Evolutionary conservation across 2,888 invertebrate species (phyloP).

Genomic region (Sarcophaga subvicina): DNA sequence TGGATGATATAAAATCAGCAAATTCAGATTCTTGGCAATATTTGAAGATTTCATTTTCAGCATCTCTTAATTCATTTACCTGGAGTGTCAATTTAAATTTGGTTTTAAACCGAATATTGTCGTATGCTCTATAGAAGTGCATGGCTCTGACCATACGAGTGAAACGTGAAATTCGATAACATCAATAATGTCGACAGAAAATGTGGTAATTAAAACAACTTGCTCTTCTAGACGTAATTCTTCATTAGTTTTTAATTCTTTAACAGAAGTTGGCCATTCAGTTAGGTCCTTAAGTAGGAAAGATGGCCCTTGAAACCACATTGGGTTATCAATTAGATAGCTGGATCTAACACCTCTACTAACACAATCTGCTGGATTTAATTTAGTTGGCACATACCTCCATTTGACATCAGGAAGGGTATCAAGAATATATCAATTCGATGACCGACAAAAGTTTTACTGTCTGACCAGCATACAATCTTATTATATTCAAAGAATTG

Average conservation of each 20-base stretch:
- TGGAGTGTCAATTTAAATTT: conserved; percentile 1
- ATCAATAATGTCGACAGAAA: background rate
- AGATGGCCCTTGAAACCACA: conserved; percentile 29
- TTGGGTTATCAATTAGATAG: conserved; percentile 6
- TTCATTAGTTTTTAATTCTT: conserved; percentile 7
- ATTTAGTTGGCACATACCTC: conserved; percentile 29
- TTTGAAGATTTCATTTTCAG: background rate
- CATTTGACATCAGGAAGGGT: conserved; percentile 24
- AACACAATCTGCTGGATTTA: conserved; percentile 40
- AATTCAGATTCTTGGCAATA: conserved; percentile 8
- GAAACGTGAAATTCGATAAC: conserved; percentile 1
- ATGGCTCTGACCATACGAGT: background rate
- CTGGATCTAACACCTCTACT: conserved; percentile 24
- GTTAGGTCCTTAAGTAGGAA: conserved; percentile 7
- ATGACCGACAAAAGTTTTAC: no score
- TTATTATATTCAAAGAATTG: conserved; percentile 13
- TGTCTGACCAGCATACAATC: no score
- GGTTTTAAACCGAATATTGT: no score
- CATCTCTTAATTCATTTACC: background rate
- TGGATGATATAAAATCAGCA: background rate
- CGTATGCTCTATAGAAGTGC: conserved; percentile 13
- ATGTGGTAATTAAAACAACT: background rate
- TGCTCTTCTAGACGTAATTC: background rate
- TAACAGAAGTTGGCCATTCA: background rate
- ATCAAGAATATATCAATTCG: conserved; percentile 37